Percentiles rank a stretch among this genome's conserved stretches.
phyloP scores from a whole-genome alignment of 2,113 vertebrate genomes.

The Brachyistius frenatus region DNA sequence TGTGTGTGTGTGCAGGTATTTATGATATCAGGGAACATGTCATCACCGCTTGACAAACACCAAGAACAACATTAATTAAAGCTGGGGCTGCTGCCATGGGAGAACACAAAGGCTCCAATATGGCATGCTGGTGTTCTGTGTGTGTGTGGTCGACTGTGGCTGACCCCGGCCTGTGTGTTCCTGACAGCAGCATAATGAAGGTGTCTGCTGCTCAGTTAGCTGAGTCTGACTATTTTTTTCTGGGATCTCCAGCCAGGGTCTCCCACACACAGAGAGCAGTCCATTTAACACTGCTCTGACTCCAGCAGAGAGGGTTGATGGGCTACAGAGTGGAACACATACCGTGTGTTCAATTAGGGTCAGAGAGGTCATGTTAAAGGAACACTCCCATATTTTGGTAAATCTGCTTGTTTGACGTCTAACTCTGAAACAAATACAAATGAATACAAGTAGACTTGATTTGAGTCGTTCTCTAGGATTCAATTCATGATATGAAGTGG shows the following conservation, averaged over 20 bases:
- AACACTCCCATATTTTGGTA: constrained; percentile 9
- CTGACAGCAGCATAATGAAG: constrained; percentile 63
- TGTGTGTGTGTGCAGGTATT: neutral
- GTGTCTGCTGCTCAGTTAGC: constrained; percentile 61
- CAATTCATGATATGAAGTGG: too few species aligned
- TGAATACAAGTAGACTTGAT: too few species aligned
- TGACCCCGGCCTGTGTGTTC: constrained; percentile 25
- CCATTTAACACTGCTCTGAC: constrained; percentile 37
- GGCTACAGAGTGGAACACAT: constrained; percentile 36
- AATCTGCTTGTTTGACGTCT: neutral
- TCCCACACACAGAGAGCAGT: constrained; percentile 15
- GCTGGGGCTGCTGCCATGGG: neutral
- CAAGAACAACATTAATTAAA: neutral
- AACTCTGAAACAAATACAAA: neutral
- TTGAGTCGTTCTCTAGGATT: too few species aligned
- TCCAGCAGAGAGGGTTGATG: constrained; percentile 31
- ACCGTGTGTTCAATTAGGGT: constrained; percentile 15
- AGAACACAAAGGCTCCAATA: neutral
- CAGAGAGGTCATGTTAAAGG: constrained; percentile 8
- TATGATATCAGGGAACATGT: neutral
- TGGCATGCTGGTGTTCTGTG: neutral
- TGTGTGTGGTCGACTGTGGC: neutral
- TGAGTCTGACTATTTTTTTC: constrained; percentile 49
- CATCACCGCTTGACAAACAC: neutral
- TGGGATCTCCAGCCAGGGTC: constrained; percentile 34